Percentiles rank a stretch among this genome's conserved stretches.
Evolutionary conservation across 1,140 invertebrate species (phyloP).

Genomic region (Pachypsylla venusta): DNA sequence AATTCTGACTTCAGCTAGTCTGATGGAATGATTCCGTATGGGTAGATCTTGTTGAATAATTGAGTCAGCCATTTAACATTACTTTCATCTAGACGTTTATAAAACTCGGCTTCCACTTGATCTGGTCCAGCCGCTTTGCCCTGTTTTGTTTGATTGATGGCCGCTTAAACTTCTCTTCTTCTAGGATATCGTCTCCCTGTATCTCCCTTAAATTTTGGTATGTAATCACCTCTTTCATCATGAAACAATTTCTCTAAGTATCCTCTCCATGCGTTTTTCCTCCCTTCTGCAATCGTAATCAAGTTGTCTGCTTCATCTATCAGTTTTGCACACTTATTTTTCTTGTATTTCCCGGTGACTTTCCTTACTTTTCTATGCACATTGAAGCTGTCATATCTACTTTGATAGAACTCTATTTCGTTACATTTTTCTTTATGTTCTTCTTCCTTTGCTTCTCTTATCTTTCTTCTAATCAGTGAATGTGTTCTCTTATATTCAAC

Average conservation of each 20-base stretch:
- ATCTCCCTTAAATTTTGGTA: too few species aligned
- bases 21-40: slow-evolving; percentile 3
- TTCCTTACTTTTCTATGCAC: slow-evolving; percentile 18
- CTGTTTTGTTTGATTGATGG: slow-evolving; percentile 4
- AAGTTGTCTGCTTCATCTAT: slow-evolving; percentile 16
- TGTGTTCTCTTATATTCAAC: slow-evolving; percentile 16
- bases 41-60: slow-evolving; percentile 20
- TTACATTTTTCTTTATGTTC: slow-evolving; percentile 9
- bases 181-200: too few species aligned
- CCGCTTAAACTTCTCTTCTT: not conserved
- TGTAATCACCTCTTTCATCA: too few species aligned
- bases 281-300: slow-evolving; percentile 12
- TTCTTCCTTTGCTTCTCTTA: slow-evolving; percentile 13
- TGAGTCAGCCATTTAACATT: not conserved
- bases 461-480: not conserved
- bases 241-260: too few species aligned
- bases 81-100: slow-evolving; percentile 9
- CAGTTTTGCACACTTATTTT: slow-evolving; percentile 2
- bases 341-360: slow-evolving; percentile 10
- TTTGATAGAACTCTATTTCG: slow-evolving; percentile 12
- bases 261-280: slow-evolving; percentile 16
- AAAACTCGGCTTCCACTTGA: slow-evolving; percentile 10
- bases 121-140: slow-evolving; percentile 9
- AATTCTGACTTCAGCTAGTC: slow-evolving; percentile 12
- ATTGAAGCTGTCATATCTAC: slow-evolving; percentile 17